Evolutionary conservation across 2,888 invertebrate genomes (phyloP).

Genomic region (Pandemis heparana): DNA sequence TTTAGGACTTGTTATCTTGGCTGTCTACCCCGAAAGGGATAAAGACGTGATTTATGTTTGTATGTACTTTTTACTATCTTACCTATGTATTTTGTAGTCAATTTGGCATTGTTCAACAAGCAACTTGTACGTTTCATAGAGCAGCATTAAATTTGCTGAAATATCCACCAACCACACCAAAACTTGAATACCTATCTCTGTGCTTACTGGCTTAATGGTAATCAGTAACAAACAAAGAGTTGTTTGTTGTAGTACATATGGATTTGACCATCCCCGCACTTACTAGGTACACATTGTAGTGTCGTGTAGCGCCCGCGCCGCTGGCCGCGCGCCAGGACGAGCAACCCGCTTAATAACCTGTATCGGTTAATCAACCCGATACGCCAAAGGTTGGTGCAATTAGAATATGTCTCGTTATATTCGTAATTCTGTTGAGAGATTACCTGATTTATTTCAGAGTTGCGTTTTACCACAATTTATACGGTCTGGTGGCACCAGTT

Average conservation of each 20-base stretch:
- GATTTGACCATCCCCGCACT: constrained; percentile 10
- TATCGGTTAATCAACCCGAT: constrained; percentile 82
- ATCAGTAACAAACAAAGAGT: neutral
- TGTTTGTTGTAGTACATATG: constrained; percentile 13
- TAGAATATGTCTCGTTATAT: constrained; percentile 53
- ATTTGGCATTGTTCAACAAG: no score
- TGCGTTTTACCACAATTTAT: constrained; percentile 17
- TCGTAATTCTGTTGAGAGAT: constrained; percentile 44
- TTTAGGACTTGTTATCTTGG: no score
- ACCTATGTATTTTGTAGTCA: no score
- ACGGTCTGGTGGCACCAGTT: constrained; percentile 9
- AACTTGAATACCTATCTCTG: neutral
- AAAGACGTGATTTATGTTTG: no score
- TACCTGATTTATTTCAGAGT: constrained; percentile 31
- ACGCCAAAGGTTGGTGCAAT: constrained; percentile 67
- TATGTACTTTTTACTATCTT: no score
- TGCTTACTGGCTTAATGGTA: neutral
- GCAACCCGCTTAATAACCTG: constrained; percentile 78
- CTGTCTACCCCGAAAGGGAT: no score
- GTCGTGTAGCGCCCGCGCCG: constrained; percentile 38
- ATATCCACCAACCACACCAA: no score
- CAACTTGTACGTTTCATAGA: no score
- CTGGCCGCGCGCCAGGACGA: constrained; percentile 76
- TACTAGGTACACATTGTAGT: constrained; percentile 11
- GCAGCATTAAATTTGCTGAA: no score